phyloP scores from a whole-genome alignment of 2,797 vertebrate genomes.

The Phalloptychus januarius region DNA sequence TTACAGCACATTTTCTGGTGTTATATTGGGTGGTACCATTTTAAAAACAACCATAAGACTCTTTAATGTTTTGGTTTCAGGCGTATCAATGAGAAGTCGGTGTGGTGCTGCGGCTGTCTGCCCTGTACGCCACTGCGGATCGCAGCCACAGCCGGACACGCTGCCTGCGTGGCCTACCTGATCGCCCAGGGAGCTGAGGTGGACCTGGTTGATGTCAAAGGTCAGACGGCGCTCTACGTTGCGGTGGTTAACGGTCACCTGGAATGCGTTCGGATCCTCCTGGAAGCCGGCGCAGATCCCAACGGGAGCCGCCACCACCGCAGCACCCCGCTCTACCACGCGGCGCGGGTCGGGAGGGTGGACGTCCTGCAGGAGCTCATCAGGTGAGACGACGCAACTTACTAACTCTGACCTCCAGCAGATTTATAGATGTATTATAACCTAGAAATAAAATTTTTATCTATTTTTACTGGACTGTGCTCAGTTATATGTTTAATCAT shows the following conservation, averaged over 20 bases:
- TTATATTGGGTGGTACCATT: not conserved
- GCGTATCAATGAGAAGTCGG: conserved; percentile 93
- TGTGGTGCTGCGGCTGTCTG: conserved; percentile 94
- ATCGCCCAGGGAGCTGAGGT: conserved; percentile 90
- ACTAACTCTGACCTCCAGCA: not conserved
- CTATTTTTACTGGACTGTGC: not conserved
- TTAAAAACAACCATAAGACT: not conserved
- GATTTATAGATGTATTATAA: not conserved
- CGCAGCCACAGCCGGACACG: conserved; percentile 90
- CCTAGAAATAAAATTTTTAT: not conserved
- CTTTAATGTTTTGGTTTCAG: conserved; percentile 57
- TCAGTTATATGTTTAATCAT: not conserved
- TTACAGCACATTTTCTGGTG: not conserved
- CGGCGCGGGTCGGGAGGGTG: conserved; percentile 86
- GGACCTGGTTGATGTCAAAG: conserved; percentile 94
- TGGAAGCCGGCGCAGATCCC: conserved; percentile 91
- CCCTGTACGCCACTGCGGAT: conserved; percentile 93
- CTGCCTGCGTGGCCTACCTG: conserved; percentile 87
- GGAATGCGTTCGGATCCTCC: conserved; percentile 89
- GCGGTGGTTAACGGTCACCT: conserved; percentile 93
- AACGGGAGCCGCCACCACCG: conserved; percentile 94
- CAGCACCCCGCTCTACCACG: conserved; percentile 92
- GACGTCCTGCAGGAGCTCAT: conserved; percentile 91
- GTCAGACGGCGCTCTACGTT: conserved; percentile 92
- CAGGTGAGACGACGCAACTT: conserved; percentile 75